Base-by-base conservation (phyloP, 2,113 vertebrate genomes). In the Xiphophorus maculatus region DNA sequence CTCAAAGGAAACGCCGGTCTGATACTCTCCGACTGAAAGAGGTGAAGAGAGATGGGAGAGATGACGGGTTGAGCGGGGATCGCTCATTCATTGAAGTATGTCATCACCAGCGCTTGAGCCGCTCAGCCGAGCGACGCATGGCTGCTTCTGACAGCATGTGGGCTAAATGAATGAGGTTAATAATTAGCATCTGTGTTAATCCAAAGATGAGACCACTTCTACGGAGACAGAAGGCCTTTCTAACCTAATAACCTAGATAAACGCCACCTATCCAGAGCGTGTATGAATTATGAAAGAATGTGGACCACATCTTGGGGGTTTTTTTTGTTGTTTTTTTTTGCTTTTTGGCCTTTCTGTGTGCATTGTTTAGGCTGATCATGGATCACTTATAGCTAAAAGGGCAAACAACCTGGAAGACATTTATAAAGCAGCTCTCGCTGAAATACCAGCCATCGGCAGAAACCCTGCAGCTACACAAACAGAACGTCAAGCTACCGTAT, bases 121-220 rank as follows among this genome's bases (percentile, higher is more conserved):
- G 44, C 27, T 74, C n/a, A 1, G n/a, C 29, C 69, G 64, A 70
- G 74, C 4, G 5, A n/a, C 67, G 37, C 19, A 2, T 17, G 29
- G 79, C 74, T 32, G 29, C 9, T 73, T 81, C 65, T 84, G 66
- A 76, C 74, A 62, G 63, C 44, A 61, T 77, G 69, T 71, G 66
- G 79, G 35, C 66, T 69, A 62, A 72, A 77, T 77, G 82, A 88
- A 87, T 83, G 58, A 79, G 75, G 87, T 90, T 90, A 85, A 90
- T 87, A 71, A 80, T 71, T 87, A 80, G 82, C 76, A 83, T 76
- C 69, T 73, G 71, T 75, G 79, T 82, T 89, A 88, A 89, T 86
- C 74, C 76, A 72, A 37, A 77, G 64, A 75, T 67, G n/a, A 66
- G 73, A 68, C 75, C 68, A 40, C 37, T 71, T 61, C 68, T 54